Evolutionary conservation across 2,797 vertebrate species (phyloP), one percentile per base, ranked within the genome.

Genomic region (Cyclura pinguis): DNA sequence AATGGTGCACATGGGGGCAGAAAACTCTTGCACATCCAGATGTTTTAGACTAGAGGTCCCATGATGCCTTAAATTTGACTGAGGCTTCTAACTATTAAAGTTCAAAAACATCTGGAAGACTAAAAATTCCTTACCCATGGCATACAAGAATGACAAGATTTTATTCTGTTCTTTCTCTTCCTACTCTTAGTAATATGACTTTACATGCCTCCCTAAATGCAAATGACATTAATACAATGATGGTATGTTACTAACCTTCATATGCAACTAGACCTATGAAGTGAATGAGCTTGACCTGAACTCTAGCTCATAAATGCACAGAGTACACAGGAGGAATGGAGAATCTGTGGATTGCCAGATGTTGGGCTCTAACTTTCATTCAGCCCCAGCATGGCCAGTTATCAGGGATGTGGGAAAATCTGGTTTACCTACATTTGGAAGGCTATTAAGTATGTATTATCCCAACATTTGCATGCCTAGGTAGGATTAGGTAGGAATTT

Each of bases 91-190:
- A 13, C 22, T 35, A 55, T 22, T 52, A 1, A 50, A 52, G 50
- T 72, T 29, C 84, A 52, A 55, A 55, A 55, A 85, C n/a, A 27
- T 42, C 50, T 85, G 47, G n/a, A 85, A 10, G n/a, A 52, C 27
- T 32, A 55, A 80, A 32, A 32, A 3, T 85, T 55, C 52, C 20
- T 52, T 52, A 85, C 35, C 32, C 5, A 18, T 0, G 6, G 47
- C 32, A 52, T n/a, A 85, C 12, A 55, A n/a, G 55, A 59, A 57
- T 76, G 84, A 29, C 24, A n/a, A 87, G 18, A 78, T 87, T 87
- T 78, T 47, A 78, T 29, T 20, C 2, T n/a, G 8, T 52, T 74
- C n/a, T 88, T 50, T 29, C 32, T 27, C 62, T 59, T 57, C 35
- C 1, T 55, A 20, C 59, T 57, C 74, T 52, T 84, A 67, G 22